Conservation (phyloP, 2,113 vertebrate genomes). For the Trematocara unimaculatum region DNA sequence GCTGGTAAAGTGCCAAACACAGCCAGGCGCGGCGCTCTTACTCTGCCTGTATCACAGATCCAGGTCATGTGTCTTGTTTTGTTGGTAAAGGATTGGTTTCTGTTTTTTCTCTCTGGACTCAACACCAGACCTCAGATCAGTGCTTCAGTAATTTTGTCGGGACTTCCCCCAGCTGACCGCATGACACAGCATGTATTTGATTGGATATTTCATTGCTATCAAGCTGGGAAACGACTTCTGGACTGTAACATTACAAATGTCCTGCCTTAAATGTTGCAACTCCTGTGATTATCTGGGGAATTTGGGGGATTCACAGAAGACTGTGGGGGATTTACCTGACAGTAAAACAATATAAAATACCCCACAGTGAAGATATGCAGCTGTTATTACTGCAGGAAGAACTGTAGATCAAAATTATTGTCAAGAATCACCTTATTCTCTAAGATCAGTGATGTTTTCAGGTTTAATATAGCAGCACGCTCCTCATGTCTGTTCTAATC, state of each 20-base stretch:
- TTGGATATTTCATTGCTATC: neutral
- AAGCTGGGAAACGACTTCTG: neutral
- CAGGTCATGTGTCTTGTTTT: neutral
- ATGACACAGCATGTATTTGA: neutral
- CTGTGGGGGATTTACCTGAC: neutral
- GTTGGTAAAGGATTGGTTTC: neutral
- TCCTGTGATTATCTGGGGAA: neutral
- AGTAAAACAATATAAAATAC: accelerated
- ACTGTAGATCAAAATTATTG: accelerated
- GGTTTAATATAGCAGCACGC: accelerated
- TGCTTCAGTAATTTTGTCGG: accelerated
- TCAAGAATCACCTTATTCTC: neutral
- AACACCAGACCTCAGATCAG: neutral
- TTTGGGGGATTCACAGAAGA: slow-evolving; percentile 10
- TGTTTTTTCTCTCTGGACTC: neutral
- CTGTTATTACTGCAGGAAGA: accelerated
- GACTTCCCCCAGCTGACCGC: neutral
- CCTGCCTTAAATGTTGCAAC: neutral
- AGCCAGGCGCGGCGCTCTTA: neutral
- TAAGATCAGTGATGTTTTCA: accelerated
- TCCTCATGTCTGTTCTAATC: accelerated
- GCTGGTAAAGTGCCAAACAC: neutral
- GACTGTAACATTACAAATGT: accelerated
- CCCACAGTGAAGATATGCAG: accelerated
- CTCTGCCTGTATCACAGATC: neutral